These are phyloP conservation scores for Ceratosolen fusciceps DNA, from an alignment of 1,140 invertebrate genomes.

Conservation along the genomic window DNA sequence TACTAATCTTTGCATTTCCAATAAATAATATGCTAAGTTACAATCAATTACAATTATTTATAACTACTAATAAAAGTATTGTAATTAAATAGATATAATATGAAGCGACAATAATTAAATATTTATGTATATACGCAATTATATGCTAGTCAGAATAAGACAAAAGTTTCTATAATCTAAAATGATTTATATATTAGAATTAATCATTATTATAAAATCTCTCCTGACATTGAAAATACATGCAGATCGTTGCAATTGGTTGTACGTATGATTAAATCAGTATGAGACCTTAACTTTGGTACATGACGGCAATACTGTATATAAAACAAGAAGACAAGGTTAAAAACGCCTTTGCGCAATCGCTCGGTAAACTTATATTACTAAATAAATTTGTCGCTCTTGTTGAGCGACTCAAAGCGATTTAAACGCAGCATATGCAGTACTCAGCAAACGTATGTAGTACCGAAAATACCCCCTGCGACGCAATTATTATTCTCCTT, in stretches of 20 bases:
- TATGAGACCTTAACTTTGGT: slow-evolving; percentile 38
- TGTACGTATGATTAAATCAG: slow-evolving; percentile 1
- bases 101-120: background rate
- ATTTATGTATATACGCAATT: background rate
- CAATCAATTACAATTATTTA: background rate
- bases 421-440: background rate
- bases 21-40: background rate
- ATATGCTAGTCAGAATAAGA: too few relatives aligned
- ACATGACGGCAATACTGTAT: slow-evolving; percentile 31
- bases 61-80: background rate
- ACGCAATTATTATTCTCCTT: slow-evolving; percentile 21
- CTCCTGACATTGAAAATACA: slow-evolving; percentile 12
- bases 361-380: slow-evolving; percentile 35
- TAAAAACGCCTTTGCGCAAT: slow-evolving; percentile 34
- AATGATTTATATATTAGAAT: background rate
- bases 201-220: slow-evolving; percentile 1
- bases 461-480: slow-evolving; percentile 29
- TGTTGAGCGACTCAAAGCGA: background rate
- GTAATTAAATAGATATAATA: background rate
- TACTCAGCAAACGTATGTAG: slow-evolving; percentile 6
- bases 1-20: background rate
- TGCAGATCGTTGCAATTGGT: background rate
- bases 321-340: slow-evolving; percentile 41
- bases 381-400: slow-evolving; percentile 32
- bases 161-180: background rate